Percentiles rank a stretch among this genome's conserved stretches.
phyloP scores from a whole-genome alignment of 2,113 vertebrate species.

The Jacana jacana region DNA sequence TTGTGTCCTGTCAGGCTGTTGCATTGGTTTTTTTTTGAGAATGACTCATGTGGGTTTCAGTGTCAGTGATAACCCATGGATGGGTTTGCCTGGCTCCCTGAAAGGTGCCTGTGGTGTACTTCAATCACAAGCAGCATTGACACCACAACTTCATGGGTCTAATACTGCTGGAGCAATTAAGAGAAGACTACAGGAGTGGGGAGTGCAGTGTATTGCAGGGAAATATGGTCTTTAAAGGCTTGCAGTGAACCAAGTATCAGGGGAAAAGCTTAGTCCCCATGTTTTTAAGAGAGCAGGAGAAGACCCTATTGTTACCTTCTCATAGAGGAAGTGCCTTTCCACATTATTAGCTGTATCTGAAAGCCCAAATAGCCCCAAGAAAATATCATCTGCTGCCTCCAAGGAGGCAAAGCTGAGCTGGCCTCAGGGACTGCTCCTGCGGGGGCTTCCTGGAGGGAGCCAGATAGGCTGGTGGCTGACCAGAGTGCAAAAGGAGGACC shows the following conservation, averaged over 20 bases:
- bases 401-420: background rate
- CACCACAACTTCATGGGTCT: background rate
- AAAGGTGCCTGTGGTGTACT: background rate
- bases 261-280: background rate
- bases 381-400: background rate
- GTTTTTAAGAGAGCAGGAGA: background rate
- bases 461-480: accelerated
- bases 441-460: background rate
- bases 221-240: background rate
- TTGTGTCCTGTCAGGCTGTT: background rate
- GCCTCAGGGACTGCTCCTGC: accelerated
- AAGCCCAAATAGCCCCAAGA: background rate
- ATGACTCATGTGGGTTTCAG: background rate
- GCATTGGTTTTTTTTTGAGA: background rate
- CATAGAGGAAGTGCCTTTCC: background rate
- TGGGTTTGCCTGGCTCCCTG: background rate
- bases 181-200: background rate
- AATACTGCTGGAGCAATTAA: background rate
- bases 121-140: background rate
- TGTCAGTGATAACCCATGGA: background rate
- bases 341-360: background rate
- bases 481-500: accelerated
- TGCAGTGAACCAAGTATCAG: background rate
- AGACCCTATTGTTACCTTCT: background rate
- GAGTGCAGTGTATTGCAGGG: accelerated